phyloP scores from a whole-genome alignment of 2,797 vertebrate species.

The Oreortyx pictus region DNA sequence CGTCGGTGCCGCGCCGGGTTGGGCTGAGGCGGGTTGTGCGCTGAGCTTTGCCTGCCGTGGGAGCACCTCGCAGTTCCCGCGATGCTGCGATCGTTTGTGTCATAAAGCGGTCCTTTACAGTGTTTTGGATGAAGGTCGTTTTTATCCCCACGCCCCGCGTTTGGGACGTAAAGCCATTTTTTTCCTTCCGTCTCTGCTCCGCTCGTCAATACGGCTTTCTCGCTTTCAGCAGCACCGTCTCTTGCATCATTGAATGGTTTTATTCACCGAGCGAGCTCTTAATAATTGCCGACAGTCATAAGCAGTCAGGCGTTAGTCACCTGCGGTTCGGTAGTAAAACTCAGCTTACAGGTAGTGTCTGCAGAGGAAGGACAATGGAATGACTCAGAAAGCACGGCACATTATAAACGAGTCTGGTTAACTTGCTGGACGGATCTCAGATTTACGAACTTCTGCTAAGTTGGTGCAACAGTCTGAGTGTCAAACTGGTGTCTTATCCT shows the following conservation, averaged over 20 bases:
- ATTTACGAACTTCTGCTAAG: rapidly evolving
- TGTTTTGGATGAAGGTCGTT: neutral
- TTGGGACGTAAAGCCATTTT: neutral
- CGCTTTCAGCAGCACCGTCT: rapidly evolving
- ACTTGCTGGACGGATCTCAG: rapidly evolving
- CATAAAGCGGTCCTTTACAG: rapidly evolving
- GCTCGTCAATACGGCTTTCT: no score
- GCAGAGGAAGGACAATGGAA: neutral
- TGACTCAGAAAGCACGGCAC: neutral
- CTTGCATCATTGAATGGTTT: rapidly evolving
- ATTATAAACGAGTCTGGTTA: neutral
- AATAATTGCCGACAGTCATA: rapidly evolving
- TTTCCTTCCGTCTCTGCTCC: rapidly evolving
- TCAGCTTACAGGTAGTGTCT: rapidly evolving
- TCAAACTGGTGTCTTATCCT: rapidly evolving
- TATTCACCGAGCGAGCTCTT: rapidly evolving
- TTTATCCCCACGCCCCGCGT: no score
- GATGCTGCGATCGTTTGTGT: no score
- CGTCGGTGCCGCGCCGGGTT: no score
- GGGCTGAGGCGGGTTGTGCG: no score
- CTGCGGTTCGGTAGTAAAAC: rapidly evolving
- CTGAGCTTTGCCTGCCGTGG: no score
- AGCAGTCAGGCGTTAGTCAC: rapidly evolving
- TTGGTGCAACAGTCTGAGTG: rapidly evolving
- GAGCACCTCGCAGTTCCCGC: no score